Conservation (phyloP, 2,113 vertebrate genomes). For the Petroica traversi region DNA sequence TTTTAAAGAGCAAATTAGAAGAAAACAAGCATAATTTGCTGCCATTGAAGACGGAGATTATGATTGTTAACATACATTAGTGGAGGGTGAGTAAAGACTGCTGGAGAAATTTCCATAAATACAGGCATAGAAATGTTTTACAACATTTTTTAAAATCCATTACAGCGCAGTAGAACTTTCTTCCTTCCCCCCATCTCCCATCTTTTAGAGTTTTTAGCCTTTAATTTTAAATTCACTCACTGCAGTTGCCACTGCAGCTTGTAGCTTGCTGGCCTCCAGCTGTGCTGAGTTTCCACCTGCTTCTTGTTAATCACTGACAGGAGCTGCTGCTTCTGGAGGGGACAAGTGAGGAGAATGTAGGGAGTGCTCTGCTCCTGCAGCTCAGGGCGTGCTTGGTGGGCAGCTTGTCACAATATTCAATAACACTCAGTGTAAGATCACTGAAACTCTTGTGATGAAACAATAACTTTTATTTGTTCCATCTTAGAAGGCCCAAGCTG, state of each 20-base stretch:
- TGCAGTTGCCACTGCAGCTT: background rate
- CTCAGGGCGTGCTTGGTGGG: background rate
- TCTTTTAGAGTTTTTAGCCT: background rate
- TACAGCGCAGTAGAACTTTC: background rate
- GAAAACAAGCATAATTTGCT: background rate
- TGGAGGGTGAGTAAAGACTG: background rate
- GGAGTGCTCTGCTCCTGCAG: background rate
- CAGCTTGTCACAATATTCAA: background rate
- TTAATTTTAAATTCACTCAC: conserved; percentile 10
- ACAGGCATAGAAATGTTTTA: background rate
- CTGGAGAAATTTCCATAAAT: background rate
- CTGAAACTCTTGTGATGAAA: background rate
- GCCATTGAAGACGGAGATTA: background rate
- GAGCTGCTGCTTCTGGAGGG: conserved; percentile 13
- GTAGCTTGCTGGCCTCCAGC: background rate
- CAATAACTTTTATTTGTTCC: background rate
- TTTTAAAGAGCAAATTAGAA: background rate
- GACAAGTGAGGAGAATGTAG: background rate
- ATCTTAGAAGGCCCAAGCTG: background rate
- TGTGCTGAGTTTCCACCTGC: background rate
- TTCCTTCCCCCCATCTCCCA: background rate
- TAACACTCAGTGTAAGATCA: background rate
- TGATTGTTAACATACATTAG: background rate
- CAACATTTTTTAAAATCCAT: background rate
- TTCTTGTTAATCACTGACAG: conserved; percentile 12